Evolutionary conservation across 1,140 invertebrate genomes (phyloP).

Genomic region (Anoplolepis gracilipes): DNA sequence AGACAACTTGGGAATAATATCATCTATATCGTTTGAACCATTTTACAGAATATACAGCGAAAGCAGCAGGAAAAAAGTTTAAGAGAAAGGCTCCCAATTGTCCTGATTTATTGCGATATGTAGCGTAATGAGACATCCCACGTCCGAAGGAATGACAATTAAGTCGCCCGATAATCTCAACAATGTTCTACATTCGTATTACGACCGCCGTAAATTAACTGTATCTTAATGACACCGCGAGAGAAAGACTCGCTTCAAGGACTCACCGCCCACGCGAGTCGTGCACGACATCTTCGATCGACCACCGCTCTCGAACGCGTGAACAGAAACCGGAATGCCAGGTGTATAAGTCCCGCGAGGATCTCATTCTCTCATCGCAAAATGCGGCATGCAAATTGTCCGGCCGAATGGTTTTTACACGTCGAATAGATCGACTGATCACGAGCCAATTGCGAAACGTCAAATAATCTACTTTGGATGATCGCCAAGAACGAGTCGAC

Average conservation of each 20-base stretch:
- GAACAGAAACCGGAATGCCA: slow-evolving; percentile 62
- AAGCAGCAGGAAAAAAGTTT: not conserved
- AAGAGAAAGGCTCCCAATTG: not conserved
- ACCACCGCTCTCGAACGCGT: slow-evolving; percentile 37
- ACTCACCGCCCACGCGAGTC: slow-evolving; percentile 55
- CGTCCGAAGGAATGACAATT: slow-evolving; percentile 46
- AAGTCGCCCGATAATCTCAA: slow-evolving; percentile 50
- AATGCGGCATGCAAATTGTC: slow-evolving; percentile 40
- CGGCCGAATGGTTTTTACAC: slow-evolving; percentile 49
- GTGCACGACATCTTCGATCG: slow-evolving; percentile 37
- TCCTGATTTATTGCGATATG: slow-evolving; percentile 31
- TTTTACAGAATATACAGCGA: too few relatives aligned
- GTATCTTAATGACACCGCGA: slow-evolving; percentile 61
- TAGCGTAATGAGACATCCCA: slow-evolving; percentile 41
- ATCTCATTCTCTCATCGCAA: slow-evolving; percentile 41
- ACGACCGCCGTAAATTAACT: slow-evolving; percentile 57
- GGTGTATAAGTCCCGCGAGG: slow-evolving; percentile 28
- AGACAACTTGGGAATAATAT: too few relatives aligned
- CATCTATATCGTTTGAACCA: not conserved
- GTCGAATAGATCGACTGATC: slow-evolving; percentile 50
- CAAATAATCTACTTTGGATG: slow-evolving; percentile 55
- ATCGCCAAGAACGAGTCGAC: slow-evolving; percentile 18
- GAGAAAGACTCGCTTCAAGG: slow-evolving; percentile 1
- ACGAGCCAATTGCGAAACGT: slow-evolving; percentile 13
- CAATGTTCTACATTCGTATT: slow-evolving; percentile 62